Conservation (phyloP, 2,888 invertebrate genomes). For the Chymomyza fuscimana region DNA sequence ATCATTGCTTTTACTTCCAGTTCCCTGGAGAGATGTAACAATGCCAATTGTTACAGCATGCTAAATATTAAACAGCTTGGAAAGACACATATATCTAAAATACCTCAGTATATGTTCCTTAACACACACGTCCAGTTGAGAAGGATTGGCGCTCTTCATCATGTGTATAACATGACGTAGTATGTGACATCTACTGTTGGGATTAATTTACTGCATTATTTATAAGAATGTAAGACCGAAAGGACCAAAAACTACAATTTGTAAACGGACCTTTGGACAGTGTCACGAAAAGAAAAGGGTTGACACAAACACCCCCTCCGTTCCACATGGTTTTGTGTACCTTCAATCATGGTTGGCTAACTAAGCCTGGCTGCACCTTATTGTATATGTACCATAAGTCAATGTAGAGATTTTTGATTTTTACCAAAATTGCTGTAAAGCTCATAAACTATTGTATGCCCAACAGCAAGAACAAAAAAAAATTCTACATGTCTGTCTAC, state of each 20-base stretch:
- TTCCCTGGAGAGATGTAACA: not conserved
- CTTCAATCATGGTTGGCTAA: slow-evolving; percentile 41
- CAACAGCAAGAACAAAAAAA: not conserved
- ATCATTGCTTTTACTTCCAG: not conserved
- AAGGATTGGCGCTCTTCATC: not conserved
- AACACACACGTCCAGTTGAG: not conserved
- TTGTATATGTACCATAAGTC: not conserved
- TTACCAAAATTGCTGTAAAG: not conserved
- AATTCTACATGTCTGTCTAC: slow-evolving; percentile 1
- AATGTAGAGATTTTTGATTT: slow-evolving; percentile 1
- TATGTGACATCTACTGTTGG: slow-evolving; percentile 49
- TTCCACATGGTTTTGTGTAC: not conserved
- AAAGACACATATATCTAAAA: not conserved
- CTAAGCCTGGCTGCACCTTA: not conserved
- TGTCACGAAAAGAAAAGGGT: slow-evolving; percentile 51
- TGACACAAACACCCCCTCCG: slow-evolving; percentile 41
- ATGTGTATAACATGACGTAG: slow-evolving; percentile 34
- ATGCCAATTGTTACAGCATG: not conserved
- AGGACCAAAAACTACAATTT: not conserved
- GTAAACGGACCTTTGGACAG: not conserved
- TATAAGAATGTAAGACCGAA: slow-evolving; percentile 34
- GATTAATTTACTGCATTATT: slow-evolving; percentile 68
- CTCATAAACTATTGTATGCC: slow-evolving; percentile 50
- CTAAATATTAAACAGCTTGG: not conserved
- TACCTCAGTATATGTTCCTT: not conserved